Evolutionary conservation across 1,140 invertebrate species (phyloP).

Genomic region (Nylanderia fulva): DNA sequence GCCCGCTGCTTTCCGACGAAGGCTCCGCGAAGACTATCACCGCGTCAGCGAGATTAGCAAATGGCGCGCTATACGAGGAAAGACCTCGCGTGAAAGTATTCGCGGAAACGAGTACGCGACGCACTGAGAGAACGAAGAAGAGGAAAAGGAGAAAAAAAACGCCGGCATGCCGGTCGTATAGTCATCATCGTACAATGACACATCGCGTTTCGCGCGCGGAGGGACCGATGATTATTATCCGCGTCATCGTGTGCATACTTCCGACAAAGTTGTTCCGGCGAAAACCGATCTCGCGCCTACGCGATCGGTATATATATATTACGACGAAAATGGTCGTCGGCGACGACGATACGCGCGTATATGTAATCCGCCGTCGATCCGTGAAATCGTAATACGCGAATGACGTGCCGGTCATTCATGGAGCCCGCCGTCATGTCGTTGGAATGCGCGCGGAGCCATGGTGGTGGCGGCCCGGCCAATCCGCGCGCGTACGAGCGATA

Average conservation of each 20-base stretch:
- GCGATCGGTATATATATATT: background rate
- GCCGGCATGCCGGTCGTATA: background rate
- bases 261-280: background rate
- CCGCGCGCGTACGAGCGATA: constrained; percentile 42
- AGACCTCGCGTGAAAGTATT: constrained; percentile 11
- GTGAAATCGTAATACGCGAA: constrained; percentile 72
- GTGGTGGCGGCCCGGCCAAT: constrained; percentile 69
- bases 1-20: constrained; percentile 10
- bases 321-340: background rate
- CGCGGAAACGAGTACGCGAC: constrained; percentile 34
- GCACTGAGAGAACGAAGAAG: background rate
- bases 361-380: constrained; percentile 58
- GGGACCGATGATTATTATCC: no score
- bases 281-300: background rate
- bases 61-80: background rate
- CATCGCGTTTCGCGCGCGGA: no score
- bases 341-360: constrained; percentile 38
- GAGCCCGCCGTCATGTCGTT: constrained; percentile 80
- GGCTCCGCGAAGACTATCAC: constrained; percentile 22
- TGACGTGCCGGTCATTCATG: constrained; percentile 84
- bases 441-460: constrained; percentile 80
- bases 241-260: no score
- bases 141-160: background rate
- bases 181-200: no score
- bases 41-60: background rate